phyloP scores from a whole-genome alignment of 2,888 invertebrate genomes.

The Himalopsyche anomala region DNA sequence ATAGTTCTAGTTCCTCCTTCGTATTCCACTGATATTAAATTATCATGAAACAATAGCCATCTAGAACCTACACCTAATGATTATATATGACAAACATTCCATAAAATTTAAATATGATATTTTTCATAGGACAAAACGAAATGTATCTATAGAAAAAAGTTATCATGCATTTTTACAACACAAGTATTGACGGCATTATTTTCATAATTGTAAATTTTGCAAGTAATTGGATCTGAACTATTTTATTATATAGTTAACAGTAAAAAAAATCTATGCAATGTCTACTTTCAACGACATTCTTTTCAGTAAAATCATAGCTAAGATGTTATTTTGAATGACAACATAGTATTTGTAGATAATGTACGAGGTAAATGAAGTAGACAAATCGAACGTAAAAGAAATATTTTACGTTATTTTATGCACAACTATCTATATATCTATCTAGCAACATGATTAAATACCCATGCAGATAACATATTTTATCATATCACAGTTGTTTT shows the following conservation, averaged over 20 bases:
- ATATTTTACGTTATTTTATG: background rate
- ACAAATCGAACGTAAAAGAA: background rate
- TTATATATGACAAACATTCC: slow-evolving; percentile 1
- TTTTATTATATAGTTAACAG: background rate
- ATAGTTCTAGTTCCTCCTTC: too few relatives aligned
- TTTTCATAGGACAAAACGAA: background rate
- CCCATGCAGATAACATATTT: slow-evolving; percentile 12
- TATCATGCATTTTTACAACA: background rate
- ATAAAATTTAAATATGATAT: background rate
- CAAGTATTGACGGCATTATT: background rate
- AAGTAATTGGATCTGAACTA: background rate
- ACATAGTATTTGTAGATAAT: background rate
- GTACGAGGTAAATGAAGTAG: background rate
- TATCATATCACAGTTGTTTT: background rate
- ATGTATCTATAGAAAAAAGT: background rate
- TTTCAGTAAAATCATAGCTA: background rate
- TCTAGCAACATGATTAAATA: background rate
- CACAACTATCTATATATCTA: background rate
- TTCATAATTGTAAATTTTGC: background rate
- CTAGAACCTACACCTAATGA: background rate
- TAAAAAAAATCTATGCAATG: background rate
- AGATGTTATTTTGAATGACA: slow-evolving; percentile 1
- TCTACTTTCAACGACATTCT: background rate
- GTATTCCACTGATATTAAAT: too few relatives aligned
- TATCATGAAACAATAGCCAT: too few relatives aligned